Evolutionary conservation across 2,888 invertebrate species (phyloP).

Genomic region (Brachycybe producta): DNA sequence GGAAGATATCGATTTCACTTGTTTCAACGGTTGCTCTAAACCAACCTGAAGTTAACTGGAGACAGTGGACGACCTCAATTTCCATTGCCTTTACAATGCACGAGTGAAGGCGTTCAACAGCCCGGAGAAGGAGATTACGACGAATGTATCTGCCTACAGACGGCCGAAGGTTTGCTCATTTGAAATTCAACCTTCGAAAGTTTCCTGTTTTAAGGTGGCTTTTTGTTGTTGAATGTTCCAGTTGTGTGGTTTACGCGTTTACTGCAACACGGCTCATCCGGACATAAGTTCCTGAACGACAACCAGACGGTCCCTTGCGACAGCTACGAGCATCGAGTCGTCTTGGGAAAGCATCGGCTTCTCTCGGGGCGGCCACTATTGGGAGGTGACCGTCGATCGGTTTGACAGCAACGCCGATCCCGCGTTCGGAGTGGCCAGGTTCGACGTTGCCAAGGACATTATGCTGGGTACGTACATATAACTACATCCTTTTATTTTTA

Average conservation of each 20-base stretch:
- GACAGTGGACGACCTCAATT: constrained; percentile 93
- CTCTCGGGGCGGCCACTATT: constrained; percentile 91
- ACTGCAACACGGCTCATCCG: constrained; percentile 62
- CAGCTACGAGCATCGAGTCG: constrained; percentile 87
- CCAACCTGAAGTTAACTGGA: too few relatives aligned
- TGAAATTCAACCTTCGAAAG: too few relatives aligned
- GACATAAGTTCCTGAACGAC: constrained; percentile 78
- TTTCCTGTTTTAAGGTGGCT: constrained; percentile 9
- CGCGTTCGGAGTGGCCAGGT: constrained; percentile 86
- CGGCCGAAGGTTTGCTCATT: constrained; percentile 72
- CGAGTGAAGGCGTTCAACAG: constrained; percentile 91
- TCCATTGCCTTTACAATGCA: constrained; percentile 92
- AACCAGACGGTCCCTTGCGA: constrained; percentile 73
- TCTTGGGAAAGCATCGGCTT: constrained; percentile 86
- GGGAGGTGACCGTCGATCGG: constrained; percentile 83
- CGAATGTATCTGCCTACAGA: constrained; percentile 87
- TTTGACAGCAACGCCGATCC: constrained; percentile 96
- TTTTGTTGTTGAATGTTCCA: constrained; percentile 32
- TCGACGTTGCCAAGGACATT: constrained; percentile 78
- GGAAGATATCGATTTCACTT: too few relatives aligned
- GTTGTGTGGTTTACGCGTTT: constrained; percentile 90
- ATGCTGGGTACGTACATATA: constrained; percentile 69
- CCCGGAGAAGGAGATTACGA: constrained; percentile 88
- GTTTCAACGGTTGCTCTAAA: too few relatives aligned
- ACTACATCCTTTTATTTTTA: constrained; percentile 1